phyloP scores from a whole-genome alignment of 2,113 vertebrate species.

The Micronycteris hirsuta region DNA sequence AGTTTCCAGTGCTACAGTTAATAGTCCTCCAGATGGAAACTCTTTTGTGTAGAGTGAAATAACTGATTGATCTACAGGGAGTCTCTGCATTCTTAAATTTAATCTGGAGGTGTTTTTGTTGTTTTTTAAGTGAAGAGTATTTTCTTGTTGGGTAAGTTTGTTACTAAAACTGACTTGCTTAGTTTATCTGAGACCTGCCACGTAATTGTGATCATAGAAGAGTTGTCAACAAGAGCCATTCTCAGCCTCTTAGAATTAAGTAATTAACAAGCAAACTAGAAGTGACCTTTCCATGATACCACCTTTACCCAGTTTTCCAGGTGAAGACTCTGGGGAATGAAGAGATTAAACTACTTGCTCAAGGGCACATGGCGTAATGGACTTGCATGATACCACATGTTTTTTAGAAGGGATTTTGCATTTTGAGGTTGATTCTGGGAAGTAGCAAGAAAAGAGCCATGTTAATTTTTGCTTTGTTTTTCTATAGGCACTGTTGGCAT shows the following conservation, averaged over 20 bases:
- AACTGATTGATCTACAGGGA: not conserved
- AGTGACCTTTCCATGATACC: not conserved
- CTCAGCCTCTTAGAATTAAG: not conserved
- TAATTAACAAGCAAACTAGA: not conserved
- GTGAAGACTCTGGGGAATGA: not conserved
- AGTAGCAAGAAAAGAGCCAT: not conserved
- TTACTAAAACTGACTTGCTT: not conserved
- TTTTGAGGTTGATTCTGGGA: not conserved
- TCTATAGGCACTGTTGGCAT: slow-evolving; percentile 91
- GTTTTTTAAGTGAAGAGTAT: not conserved
- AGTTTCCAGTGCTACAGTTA: not conserved
- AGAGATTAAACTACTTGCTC: not conserved
- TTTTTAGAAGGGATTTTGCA: slow-evolving; percentile 10
- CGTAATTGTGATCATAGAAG: not conserved
- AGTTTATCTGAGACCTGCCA: not conserved
- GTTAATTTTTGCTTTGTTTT: not conserved
- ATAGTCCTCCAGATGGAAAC: not conserved
- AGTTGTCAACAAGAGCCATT: not conserved
- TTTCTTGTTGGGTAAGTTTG: slow-evolving; percentile 12
- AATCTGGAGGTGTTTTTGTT: not conserved
- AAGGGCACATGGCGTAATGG: not conserved
- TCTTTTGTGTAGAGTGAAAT: slow-evolving; percentile 17
- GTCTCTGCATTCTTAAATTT: slow-evolving; percentile 1
- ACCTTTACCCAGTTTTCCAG: not conserved
- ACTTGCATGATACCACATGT: not conserved